Evolutionary conservation across 1,140 invertebrate species (phyloP), one percentile per base, ranked within the genome.

Genomic region (Idris sp.): DNA sequence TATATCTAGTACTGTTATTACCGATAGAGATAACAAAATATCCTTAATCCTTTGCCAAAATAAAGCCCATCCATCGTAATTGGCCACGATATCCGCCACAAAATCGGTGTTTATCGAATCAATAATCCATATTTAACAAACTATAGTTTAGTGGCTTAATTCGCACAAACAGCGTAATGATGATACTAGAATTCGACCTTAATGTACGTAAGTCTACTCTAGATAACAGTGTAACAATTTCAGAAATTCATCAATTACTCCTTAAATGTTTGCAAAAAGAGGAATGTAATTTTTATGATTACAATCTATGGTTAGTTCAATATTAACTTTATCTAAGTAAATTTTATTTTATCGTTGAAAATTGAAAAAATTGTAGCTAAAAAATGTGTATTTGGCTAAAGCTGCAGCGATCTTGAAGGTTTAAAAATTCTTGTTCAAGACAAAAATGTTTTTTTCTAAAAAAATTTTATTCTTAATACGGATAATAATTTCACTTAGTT

Each of bases 51-150:
- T 8, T 3, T 1, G 7, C 3, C 26, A 1, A 46, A 59, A 46
- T 61, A 49, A 40, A 30, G 30, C 43, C 14, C 18, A 48, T 48
- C 41, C 41, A 19, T 38, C 43, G 56, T 8, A 30, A 48, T 48
- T 15, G 30, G 3, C 0, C 14, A 6, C n/a, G 43, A 31, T 22
- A 41, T 38, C 31, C 31, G 11, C 22, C 30, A 49, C 33, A 38
- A 48, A 48, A 61, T 49, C 33, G 33, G 19, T 10, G 19, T 61
- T 40, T 49, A 61, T 61, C 44, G 35, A 49, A 61, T 61, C 33
- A 30, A 44, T 61, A 48, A 49, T 49, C 44, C 16, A 40, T 49
- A 62, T 62, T 49, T 62, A 62, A 49, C 36, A 44, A 41, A 51
- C 49, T 51, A 51, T 25, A 62, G 10, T 49, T 49, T 11, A 16